These are phyloP conservation scores for Pholis gunnellus DNA, from an alignment of 2,113 vertebrate genomes.

Conservation along the genomic window DNA sequence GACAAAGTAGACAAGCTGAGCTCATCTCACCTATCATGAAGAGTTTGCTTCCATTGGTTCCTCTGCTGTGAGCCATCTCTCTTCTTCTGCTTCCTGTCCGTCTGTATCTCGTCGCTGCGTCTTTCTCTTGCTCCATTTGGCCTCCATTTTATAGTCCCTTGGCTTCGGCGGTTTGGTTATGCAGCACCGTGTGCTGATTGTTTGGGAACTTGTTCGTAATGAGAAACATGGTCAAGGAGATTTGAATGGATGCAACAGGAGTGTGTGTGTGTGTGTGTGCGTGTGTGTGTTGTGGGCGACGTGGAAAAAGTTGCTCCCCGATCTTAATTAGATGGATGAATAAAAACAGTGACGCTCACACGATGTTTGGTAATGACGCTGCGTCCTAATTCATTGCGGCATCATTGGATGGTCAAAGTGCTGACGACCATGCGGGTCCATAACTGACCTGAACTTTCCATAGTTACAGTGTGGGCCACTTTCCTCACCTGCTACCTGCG, in stretches of 20 bases:
- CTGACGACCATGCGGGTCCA: neutral
- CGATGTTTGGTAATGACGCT: neutral
- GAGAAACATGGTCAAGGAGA: slow-evolving; percentile 71
- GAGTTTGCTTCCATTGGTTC: slow-evolving; percentile 47
- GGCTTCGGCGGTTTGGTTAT: slow-evolving; percentile 52
- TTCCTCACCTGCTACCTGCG: neutral
- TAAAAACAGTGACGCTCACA: slow-evolving; percentile 47
- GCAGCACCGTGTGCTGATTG: slow-evolving; percentile 55
- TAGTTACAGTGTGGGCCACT: neutral
- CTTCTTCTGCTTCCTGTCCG: neutral
- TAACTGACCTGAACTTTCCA: neutral
- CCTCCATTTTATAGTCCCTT: slow-evolving; percentile 59
- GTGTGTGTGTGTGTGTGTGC: slow-evolving; percentile 26
- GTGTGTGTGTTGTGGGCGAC: slow-evolving; percentile 21
- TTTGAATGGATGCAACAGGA: slow-evolving; percentile 65
- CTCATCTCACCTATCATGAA: slow-evolving; percentile 62
- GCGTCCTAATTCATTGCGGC: neutral
- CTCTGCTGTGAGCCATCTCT: slow-evolving; percentile 61
- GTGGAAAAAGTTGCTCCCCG: neutral
- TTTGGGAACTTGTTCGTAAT: slow-evolving; percentile 59
- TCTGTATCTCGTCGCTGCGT: neutral
- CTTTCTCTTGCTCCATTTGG: slow-evolving; percentile 16
- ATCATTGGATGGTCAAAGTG: neutral
- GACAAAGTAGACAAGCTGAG: neutral
- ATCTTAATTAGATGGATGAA: slow-evolving; percentile 57